A percentile compares a stretch with the other conserved stretches of the same genome.
phyloP scores from a whole-genome alignment of 2,888 invertebrate genomes.

The Xestia sexstrigata region DNA sequence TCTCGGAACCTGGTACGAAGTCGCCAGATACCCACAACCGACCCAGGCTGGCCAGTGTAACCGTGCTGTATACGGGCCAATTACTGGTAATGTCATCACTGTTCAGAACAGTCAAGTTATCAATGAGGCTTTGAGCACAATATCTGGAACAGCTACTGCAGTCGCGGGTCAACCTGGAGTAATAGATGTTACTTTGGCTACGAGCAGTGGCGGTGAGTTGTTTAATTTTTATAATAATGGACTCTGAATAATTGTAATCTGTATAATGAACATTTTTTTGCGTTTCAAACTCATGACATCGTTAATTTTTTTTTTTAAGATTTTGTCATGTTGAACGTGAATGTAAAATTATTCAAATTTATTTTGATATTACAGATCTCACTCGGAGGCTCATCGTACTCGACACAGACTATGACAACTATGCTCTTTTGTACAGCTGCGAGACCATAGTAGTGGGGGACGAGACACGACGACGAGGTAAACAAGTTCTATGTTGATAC shows the following conservation, averaged over 20 bases:
- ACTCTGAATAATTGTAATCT: not conserved
- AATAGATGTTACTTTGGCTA: constrained; percentile 88
- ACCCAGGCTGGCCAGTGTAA: constrained; percentile 92
- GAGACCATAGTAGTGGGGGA: no score
- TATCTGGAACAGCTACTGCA: constrained; percentile 87
- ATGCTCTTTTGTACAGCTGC: constrained; percentile 83
- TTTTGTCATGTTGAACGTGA: not conserved
- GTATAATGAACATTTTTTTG: no score
- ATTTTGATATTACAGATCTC: constrained; percentile 49
- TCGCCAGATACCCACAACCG: constrained; percentile 91
- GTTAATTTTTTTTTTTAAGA: no score
- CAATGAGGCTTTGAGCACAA: constrained; percentile 84
- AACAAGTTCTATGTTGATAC: constrained; percentile 19
- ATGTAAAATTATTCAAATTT: not conserved
- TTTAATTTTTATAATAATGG: not conserved
- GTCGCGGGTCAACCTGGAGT: constrained; percentile 85
- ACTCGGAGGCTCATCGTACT: constrained; percentile 77
- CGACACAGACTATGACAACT: constrained; percentile 81
- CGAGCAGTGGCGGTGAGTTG: constrained; percentile 85
- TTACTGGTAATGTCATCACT: constrained; percentile 57
- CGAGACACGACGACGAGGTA: constrained; percentile 78
- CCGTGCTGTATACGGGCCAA: constrained; percentile 87
- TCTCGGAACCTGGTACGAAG: constrained; percentile 91
- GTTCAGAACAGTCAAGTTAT: constrained; percentile 78
- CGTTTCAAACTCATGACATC: not conserved